Evolutionary conservation across 1,140 invertebrate genomes (phyloP).

Genomic region (Drosophila ambigua): DNA sequence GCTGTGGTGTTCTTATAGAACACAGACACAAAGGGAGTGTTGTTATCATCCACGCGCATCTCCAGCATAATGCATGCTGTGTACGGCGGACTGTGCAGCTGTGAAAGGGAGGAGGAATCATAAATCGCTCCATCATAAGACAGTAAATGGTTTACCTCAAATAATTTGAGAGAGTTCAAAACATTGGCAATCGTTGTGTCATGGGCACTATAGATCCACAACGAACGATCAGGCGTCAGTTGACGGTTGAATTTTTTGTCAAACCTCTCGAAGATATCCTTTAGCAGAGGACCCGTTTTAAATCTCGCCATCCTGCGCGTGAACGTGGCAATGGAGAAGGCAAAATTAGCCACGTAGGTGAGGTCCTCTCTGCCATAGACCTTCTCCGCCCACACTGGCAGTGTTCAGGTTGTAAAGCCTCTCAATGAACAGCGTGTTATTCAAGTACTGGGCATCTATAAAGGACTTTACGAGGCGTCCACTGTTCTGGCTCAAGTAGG

Average conservation of each 20-base stretch:
- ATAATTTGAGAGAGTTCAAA: conserved; percentile 89
- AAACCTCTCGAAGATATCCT: conserved; percentile 87
- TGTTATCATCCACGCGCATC: conserved; percentile 84
- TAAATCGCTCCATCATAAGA: neutral
- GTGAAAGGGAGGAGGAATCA: conserved; percentile 3
- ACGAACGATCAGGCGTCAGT: conserved; percentile 85
- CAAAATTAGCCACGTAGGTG: conserved; percentile 84
- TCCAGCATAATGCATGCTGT: conserved; percentile 90
- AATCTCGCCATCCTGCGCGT: conserved; percentile 85
- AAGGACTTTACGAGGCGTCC: conserved; percentile 85
- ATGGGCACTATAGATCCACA: conserved; percentile 92
- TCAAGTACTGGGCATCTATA: conserved; percentile 87
- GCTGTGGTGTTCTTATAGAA: conserved; percentile 87
- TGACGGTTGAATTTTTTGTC: conserved; percentile 79
- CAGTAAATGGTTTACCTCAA: conserved; percentile 84
- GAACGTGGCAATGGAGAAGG: conserved; percentile 85
- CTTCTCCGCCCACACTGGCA: conserved; percentile 89
- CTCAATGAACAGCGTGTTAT: conserved; percentile 89
- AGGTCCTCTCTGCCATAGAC: conserved; percentile 85
- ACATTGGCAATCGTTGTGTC: conserved; percentile 92
- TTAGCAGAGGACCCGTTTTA: conserved; percentile 87
- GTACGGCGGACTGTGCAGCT: conserved; percentile 89
- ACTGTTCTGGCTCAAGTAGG: conserved; percentile 87
- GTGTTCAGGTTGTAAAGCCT: conserved; percentile 86
- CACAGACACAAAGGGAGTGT: conserved; percentile 84